Evolutionary conservation across 2,888 invertebrate species (phyloP).

Genomic region (Tribolium freemani): DNA sequence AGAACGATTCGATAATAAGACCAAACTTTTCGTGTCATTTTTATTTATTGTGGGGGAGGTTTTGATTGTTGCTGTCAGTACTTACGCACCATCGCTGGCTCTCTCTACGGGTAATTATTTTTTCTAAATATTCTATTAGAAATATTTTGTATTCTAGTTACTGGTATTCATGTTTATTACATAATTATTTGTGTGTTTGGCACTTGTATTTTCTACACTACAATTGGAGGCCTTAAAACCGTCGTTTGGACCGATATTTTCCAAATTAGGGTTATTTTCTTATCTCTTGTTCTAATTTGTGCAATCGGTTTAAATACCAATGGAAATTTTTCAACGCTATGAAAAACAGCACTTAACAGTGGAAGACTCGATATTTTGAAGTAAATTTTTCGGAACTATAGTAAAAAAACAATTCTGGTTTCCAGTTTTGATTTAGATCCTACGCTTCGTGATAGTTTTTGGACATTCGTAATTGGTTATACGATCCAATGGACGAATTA

Average conservation of each 20-base stretch:
- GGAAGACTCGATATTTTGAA: neutral
- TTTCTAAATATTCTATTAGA: no score
- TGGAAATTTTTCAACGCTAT: neutral
- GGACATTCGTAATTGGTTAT: no score
- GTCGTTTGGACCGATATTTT: slow-evolving; percentile 72
- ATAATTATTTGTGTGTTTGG: neutral
- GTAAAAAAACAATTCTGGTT: no score
- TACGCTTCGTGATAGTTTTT: no score
- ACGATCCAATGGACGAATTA: no score
- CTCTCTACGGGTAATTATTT: neutral
- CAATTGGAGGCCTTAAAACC: slow-evolving; percentile 76
- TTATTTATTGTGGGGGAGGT: neutral
- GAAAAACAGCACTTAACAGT: neutral
- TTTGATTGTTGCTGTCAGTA: neutral
- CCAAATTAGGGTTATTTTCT: neutral
- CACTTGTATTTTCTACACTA: slow-evolving; percentile 81
- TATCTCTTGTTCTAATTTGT: neutral
- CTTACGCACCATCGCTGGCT: neutral
- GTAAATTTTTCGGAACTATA: no score
- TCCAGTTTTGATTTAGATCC: no score
- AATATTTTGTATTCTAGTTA: neutral
- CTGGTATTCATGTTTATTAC: neutral
- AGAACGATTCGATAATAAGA: neutral
- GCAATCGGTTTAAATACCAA: neutral
- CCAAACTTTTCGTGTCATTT: neutral